A percentile compares a stretch with the other conserved stretches of the same genome.
Conservation (phyloP, 2,888 invertebrate species). For the Automeris io region DNA sequence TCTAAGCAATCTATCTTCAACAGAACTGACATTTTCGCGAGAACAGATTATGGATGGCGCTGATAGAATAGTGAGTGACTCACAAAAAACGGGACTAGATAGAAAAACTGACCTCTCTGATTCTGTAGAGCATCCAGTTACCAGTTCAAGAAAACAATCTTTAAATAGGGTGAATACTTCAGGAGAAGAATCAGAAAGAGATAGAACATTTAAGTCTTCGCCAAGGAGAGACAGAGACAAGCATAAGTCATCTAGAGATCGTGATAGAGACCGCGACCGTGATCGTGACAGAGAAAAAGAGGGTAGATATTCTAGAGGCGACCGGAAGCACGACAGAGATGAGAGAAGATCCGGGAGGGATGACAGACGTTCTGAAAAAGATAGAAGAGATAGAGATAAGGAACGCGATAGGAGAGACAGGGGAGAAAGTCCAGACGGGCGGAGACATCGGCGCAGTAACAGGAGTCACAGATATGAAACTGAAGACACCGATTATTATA, state of each 20-base stretch:
- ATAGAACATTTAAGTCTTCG: constrained; percentile 49
- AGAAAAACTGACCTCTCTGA: constrained; percentile 46
- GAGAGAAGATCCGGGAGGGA: constrained; percentile 42
- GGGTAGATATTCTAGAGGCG: constrained; percentile 48
- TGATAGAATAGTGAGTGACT: constrained; percentile 41
- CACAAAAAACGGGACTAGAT: constrained; percentile 21
- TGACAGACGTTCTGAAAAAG: constrained; percentile 44
- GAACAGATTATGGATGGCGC: constrained; percentile 74
- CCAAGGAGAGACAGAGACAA: constrained; percentile 55
- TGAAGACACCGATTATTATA: constrained; percentile 82
- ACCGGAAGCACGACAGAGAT: constrained; percentile 49
- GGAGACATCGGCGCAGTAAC: constrained; percentile 48
- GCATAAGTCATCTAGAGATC: constrained; percentile 43
- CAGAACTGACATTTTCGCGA: constrained; percentile 52
- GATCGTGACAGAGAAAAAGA: constrained; percentile 44
- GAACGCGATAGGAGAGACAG: constrained; percentile 31
- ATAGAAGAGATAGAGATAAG: constrained; percentile 36
- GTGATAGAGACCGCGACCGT: constrained; percentile 37
- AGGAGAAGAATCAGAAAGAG: constrained; percentile 65
- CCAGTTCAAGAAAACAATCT: constrained; percentile 46
- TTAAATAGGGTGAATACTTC: constrained; percentile 51
- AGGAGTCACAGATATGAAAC: constrained; percentile 77
- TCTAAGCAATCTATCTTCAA: constrained; percentile 49
- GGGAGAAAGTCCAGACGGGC: constrained; percentile 48
- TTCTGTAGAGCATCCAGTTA: constrained; percentile 40